Percentiles rank a stretch among this genome's conserved stretches.
These are phyloP conservation scores for Amiota communis DNA, from an alignment of 2,888 invertebrate species.

Conservation along the genomic window DNA sequence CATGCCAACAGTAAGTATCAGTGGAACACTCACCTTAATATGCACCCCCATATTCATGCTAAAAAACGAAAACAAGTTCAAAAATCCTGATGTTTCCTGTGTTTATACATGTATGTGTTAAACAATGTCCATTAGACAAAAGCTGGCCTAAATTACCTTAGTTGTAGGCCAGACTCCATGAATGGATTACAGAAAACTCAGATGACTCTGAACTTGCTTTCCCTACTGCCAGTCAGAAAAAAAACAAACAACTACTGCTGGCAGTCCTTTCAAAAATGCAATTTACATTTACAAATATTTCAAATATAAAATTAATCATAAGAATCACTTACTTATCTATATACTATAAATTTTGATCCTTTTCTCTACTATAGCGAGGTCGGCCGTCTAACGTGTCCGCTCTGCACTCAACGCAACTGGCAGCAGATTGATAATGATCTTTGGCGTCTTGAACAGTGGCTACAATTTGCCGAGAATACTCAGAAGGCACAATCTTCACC, in stretches of 20 bases:
- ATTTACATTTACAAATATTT: not conserved
- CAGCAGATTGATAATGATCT: constrained; percentile 91
- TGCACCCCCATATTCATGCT: constrained; percentile 22
- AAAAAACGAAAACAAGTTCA: constrained; percentile 35
- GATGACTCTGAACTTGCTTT: constrained; percentile 39
- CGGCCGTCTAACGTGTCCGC: constrained; percentile 86
- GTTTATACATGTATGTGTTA: constrained; percentile 41
- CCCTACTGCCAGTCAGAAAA: constrained; percentile 36
- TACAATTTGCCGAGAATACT: constrained; percentile 88
- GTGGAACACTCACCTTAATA: not conserved
- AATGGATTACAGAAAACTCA: constrained; percentile 51
- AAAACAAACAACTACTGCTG: constrained; percentile 11
- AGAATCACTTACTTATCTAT: not conserved
- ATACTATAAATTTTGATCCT: not conserved
- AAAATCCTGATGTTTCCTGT: constrained; percentile 24
- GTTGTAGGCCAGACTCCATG: constrained; percentile 52
- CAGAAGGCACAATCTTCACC: constrained; percentile 81
- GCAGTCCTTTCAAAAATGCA: constrained; percentile 19
- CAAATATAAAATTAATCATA: too few species aligned
- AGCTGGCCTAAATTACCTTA: constrained; percentile 45
- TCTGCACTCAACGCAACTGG: constrained; percentile 91
- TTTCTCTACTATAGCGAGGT: constrained; percentile 76
- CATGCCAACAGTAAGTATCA: constrained; percentile 81
- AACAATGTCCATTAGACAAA: constrained; percentile 57
- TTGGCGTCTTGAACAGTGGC: constrained; percentile 93